Percentiles rank a stretch among this genome's conserved stretches.
phyloP scores from a whole-genome alignment of 2,888 invertebrate species.

The Nephrocerus scutellatus region DNA sequence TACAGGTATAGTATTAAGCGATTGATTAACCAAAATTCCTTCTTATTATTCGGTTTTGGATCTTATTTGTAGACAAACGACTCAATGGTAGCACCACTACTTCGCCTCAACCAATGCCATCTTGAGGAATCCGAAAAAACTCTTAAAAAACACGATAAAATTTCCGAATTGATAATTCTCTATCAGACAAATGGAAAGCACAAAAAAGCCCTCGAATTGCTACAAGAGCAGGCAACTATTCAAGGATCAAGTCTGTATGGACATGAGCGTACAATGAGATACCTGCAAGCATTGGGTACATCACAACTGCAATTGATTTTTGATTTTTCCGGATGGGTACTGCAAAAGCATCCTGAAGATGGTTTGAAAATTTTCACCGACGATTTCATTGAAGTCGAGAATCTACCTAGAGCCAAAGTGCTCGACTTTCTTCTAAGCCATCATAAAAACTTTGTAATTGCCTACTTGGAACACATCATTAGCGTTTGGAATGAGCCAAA shows the following conservation, averaged over 20 bases:
- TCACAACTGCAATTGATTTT: conserved; percentile 82
- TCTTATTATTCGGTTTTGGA: neutral
- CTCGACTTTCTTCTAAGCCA: conserved; percentile 80
- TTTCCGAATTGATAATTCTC: conserved; percentile 87
- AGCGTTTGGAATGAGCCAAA: conserved; percentile 81
- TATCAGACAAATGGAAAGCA: conserved; percentile 94
- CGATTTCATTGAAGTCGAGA: conserved; percentile 79
- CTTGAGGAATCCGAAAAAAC: conserved; percentile 89
- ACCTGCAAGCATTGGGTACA: conserved; percentile 79
- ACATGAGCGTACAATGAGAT: conserved; percentile 76
- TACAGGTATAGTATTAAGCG: conserved; percentile 59
- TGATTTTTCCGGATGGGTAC: conserved; percentile 89
- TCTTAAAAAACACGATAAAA: conserved; percentile 77
- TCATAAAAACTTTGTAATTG: conserved; percentile 74
- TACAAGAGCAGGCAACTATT: conserved; percentile 65
- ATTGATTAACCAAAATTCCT: neutral
- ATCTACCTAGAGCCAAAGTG: conserved; percentile 79
- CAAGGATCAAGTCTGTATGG: conserved; percentile 65
- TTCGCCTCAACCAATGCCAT: conserved; percentile 88
- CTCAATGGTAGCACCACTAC: conserved; percentile 82
- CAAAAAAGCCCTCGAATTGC: conserved; percentile 79
- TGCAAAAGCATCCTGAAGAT: conserved; percentile 77
- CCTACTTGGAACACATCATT: conserved; percentile 92
- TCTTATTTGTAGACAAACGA: conserved; percentile 74
- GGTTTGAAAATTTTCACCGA: conserved; percentile 86